Conservation (phyloP, 2,113 vertebrate species). For the Phasianus colchicus region DNA sequence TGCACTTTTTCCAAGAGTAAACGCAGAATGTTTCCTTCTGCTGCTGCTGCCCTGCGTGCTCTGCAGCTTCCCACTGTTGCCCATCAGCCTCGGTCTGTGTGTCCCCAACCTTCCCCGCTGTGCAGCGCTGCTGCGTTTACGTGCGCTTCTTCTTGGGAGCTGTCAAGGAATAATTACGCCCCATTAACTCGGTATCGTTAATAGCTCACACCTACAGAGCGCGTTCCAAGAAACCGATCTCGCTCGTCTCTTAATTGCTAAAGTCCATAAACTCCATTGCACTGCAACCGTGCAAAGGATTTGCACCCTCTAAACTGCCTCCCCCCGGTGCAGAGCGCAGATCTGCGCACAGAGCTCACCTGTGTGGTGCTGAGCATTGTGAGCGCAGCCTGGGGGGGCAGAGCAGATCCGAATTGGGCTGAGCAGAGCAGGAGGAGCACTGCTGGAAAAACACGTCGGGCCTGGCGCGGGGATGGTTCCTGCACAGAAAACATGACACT, state of each 20-base stretch:
- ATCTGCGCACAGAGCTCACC: neutral
- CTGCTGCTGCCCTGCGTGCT: neutral
- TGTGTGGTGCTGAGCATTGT: neutral
- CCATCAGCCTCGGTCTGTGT: neutral
- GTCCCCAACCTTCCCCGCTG: neutral
- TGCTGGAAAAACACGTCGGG: slow-evolving; percentile 27
- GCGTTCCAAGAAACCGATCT: slow-evolving; percentile 18
- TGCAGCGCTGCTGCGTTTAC: neutral
- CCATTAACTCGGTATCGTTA: slow-evolving; percentile 2
- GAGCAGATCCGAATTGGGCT: no score
- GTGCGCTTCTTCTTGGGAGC: slow-evolving; percentile 2
- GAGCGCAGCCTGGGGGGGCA: no score
- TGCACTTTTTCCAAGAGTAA: neutral
- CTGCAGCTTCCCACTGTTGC: neutral
- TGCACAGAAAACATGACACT: slow-evolving; percentile 62
- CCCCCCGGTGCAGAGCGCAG: neutral
- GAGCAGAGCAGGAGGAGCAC: neutral
- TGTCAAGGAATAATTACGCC: neutral
- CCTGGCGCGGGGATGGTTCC: slow-evolving; percentile 33
- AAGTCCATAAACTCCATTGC: slow-evolving; percentile 19
- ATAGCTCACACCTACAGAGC: slow-evolving; percentile 26
- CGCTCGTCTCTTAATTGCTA: slow-evolving; percentile 22
- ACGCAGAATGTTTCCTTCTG: neutral
- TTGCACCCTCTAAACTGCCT: slow-evolving; percentile 53
- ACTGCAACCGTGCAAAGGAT: slow-evolving; percentile 1